Evolutionary conservation across 2,888 invertebrate genomes (phyloP).

Genomic region (Macrostomum cliftonense): DNA sequence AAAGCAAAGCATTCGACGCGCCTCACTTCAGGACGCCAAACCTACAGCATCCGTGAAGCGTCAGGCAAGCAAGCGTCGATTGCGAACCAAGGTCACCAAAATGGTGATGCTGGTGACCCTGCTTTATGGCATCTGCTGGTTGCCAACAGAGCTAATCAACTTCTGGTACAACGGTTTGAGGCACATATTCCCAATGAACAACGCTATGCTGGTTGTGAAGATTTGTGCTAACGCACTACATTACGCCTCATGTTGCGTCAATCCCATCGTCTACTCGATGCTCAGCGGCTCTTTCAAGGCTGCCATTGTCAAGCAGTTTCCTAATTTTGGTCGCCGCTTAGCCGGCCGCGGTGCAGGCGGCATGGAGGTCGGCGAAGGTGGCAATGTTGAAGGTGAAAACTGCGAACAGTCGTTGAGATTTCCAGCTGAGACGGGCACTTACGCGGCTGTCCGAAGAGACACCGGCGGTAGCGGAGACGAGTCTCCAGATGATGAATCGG

Average conservation of each 20-base stretch:
- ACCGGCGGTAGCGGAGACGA: too few relatives aligned
- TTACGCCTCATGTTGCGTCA: slow-evolving; percentile 6
- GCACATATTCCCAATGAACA: slow-evolving; percentile 5
- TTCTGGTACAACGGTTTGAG: slow-evolving; percentile 5
- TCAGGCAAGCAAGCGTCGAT: too few relatives aligned
- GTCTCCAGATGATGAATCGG: too few relatives aligned
- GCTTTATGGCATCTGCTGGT: slow-evolving; percentile 6
- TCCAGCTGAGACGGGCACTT: too few relatives aligned
- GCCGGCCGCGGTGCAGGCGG: too few relatives aligned
- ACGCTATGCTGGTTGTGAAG: slow-evolving; percentile 2
- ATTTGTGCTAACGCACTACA: neutral
- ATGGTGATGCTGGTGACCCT: slow-evolving; percentile 5
- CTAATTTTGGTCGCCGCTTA: neutral
- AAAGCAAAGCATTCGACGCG: too few relatives aligned
- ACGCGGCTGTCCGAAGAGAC: too few relatives aligned
- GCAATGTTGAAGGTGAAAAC: too few relatives aligned
- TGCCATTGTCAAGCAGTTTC: slow-evolving; percentile 6
- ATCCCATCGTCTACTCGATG: slow-evolving; percentile 8
- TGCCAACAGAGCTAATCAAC: slow-evolving; percentile 7
- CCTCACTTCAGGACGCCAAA: too few relatives aligned
- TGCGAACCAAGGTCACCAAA: slow-evolving; percentile 7
- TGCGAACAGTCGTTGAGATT: too few relatives aligned
- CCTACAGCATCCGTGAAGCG: too few relatives aligned
- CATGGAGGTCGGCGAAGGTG: too few relatives aligned
- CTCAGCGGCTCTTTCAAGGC: slow-evolving; percentile 5